phyloP scores from a whole-genome alignment of 2,113 vertebrate genomes.

The Tursiops truncatus region DNA sequence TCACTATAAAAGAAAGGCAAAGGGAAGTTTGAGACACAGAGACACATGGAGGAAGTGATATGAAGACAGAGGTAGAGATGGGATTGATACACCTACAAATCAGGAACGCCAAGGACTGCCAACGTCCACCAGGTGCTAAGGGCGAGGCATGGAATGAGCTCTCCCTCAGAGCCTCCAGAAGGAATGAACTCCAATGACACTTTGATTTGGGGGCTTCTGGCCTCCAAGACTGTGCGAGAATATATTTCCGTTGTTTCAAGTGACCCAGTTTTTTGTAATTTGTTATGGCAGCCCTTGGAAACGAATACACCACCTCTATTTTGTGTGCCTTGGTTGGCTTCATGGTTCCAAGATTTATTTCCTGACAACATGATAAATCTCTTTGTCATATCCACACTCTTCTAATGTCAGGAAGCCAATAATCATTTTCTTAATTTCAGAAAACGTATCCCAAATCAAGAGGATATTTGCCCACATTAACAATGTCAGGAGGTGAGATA shows the following conservation, averaged over 20 bases:
- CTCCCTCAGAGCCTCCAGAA: neutral
- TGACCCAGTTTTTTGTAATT: neutral
- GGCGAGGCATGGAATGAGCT: fast-evolving
- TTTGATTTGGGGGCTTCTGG: neutral
- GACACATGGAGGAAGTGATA: neutral
- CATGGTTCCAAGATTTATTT: neutral
- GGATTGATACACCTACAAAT: neutral
- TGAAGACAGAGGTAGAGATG: neutral
- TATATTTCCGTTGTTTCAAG: neutral
- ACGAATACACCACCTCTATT: neutral
- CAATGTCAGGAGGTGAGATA: neutral
- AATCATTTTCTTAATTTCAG: neutral
- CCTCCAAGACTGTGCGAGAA: neutral
- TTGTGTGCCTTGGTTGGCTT: neutral
- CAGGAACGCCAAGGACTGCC: neutral
- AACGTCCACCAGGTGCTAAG: neutral
- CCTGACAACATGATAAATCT: neutral
- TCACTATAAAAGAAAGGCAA: neutral
- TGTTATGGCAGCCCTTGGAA: neutral
- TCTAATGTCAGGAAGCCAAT: neutral
- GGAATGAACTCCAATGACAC: neutral
- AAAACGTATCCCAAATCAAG: neutral
- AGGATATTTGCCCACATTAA: neutral
- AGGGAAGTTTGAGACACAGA: neutral
- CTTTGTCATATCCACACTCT: neutral